Conservation (phyloP, 2,113 vertebrate species). For the Puntigrus tetrazona region DNA sequence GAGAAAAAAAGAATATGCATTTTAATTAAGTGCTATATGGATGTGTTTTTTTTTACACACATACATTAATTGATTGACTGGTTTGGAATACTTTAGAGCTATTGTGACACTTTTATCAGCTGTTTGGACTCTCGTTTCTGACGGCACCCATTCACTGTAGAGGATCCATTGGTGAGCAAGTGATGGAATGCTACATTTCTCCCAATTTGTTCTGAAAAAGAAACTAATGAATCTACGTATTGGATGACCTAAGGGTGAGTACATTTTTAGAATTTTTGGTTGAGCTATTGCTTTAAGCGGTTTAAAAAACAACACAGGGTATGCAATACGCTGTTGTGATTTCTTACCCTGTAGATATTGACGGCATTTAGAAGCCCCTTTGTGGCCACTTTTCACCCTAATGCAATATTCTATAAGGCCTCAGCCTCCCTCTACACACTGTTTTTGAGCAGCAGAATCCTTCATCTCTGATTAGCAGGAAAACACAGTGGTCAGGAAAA, state of each 20-base stretch:
- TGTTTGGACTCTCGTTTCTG: no score
- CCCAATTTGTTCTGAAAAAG: no score
- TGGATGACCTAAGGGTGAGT: background rate
- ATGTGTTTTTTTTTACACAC: no score
- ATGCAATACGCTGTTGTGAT: background rate
- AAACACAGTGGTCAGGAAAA: slow-evolving; percentile 15
- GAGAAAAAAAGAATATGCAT: no score
- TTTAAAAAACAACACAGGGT: background rate
- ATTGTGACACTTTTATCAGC: background rate
- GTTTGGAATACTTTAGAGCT: background rate
- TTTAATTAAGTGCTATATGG: no score
- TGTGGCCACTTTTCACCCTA: background rate
- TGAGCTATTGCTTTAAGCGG: background rate
- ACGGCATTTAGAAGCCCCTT: background rate
- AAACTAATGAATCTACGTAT: background rate
- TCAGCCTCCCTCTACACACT: background rate
- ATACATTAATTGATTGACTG: background rate
- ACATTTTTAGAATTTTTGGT: background rate
- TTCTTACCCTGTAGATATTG: background rate
- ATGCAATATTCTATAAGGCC: background rate
- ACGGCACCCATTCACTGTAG: no score
- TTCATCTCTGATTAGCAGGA: slow-evolving; percentile 21
- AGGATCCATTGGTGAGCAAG: no score
- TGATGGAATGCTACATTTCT: background rate
- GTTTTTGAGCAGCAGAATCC: background rate